Conservation (phyloP, 2,113 vertebrate genomes). For the Spea multiplicata region DNA sequence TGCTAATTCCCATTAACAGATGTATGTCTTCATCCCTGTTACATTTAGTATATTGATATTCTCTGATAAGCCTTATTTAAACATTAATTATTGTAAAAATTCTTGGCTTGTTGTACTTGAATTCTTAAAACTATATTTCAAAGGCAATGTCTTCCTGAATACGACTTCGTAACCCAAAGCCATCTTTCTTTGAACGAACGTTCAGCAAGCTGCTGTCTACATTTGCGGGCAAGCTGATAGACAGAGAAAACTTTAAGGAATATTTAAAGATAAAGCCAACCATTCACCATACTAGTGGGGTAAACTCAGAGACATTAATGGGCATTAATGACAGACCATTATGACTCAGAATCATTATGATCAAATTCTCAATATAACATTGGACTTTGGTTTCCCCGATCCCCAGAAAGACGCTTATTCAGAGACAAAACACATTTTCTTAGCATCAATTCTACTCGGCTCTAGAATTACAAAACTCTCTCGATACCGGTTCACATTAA, state of each 20-base stretch:
- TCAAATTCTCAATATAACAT: too few relatives aligned
- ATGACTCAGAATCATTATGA: constrained; percentile 96
- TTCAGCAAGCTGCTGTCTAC: constrained; percentile 67
- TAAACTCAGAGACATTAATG: constrained; percentile 95
- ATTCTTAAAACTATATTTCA: background rate
- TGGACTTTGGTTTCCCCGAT: too few relatives aligned
- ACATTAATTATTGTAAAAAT: background rate
- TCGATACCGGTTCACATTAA: constrained; percentile 72
- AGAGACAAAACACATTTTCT: too few relatives aligned
- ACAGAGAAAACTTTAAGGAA: constrained; percentile 89
- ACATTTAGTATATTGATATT: background rate
- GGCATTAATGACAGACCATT: constrained; percentile 98
- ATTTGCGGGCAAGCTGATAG: constrained; percentile 66
- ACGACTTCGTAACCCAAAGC: constrained; percentile 89
- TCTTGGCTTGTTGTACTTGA: background rate
- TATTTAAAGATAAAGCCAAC: constrained; percentile 86
- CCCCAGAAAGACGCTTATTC: too few relatives aligned
- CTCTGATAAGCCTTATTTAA: background rate
- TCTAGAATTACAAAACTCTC: too few relatives aligned
- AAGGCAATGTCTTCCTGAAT: constrained; percentile 82
- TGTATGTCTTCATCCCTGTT: too few relatives aligned
- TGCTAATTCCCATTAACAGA: too few relatives aligned
- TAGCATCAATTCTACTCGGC: too few relatives aligned
- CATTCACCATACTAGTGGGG: constrained; percentile 81
- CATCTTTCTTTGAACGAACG: constrained; percentile 75